A percentile compares a stretch with the other conserved stretches of the same genome.
phyloP scores from a whole-genome alignment of 2,888 invertebrate genomes.

The Strigamia transsilvanica region DNA sequence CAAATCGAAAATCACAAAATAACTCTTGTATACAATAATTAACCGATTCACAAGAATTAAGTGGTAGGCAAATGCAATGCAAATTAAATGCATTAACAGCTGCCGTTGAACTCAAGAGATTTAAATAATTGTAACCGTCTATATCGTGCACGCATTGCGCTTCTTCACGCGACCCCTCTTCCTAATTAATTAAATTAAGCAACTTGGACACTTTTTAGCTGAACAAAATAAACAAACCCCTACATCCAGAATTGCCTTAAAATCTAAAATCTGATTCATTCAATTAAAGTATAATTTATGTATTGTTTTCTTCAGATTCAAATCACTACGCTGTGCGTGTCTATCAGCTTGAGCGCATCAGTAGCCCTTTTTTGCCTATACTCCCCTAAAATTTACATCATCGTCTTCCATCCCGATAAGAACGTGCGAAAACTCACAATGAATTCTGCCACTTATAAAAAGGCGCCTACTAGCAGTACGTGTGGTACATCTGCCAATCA shows the following conservation, averaged over 20 bases:
- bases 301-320: constrained; percentile 68
- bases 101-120: constrained; percentile 7
- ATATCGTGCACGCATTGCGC: constrained; percentile 18
- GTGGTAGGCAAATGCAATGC: constrained; percentile 9
- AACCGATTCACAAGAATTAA: not conserved
- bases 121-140: constrained; percentile 11
- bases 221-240: not conserved
- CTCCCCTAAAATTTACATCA: constrained; percentile 77
- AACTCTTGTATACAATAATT: constrained; percentile 16
- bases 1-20: not conserved
- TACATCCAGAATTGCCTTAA: not conserved
- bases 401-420: constrained; percentile 77
- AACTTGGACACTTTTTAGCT: not conserved
- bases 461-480: constrained; percentile 60
- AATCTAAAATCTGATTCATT: too few species aligned
- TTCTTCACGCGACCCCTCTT: not conserved
- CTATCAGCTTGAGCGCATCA: constrained; percentile 74
- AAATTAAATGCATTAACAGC: constrained; percentile 1
- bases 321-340: constrained; percentile 75
- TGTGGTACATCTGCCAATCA: constrained; percentile 59
- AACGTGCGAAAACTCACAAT: constrained; percentile 71
- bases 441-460: constrained; percentile 64
- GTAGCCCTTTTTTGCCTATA: constrained; percentile 76
- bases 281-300: not conserved
- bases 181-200: not conserved